Evolutionary conservation across 2,888 invertebrate species (phyloP).

Genomic region (Epiblema foenella): DNA sequence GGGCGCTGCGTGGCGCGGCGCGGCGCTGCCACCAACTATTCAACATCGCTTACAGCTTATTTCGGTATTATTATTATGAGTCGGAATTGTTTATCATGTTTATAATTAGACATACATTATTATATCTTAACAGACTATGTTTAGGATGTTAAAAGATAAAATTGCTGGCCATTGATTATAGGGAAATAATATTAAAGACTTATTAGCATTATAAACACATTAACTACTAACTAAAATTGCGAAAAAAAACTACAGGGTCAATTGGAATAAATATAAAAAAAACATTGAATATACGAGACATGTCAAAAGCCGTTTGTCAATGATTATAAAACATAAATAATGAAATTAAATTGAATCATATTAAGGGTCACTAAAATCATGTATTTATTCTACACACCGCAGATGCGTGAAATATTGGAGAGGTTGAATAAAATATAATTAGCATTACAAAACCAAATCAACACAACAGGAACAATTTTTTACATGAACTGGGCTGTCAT

Average conservation of each 20-base stretch:
- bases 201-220: slow-evolving; percentile 28
- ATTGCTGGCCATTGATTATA: slow-evolving; percentile 69
- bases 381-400: not conserved
- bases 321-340: slow-evolving; percentile 5
- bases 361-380: slow-evolving; percentile 5
- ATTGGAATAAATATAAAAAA: slow-evolving; percentile 9
- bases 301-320: slow-evolving; percentile 5
- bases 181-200: slow-evolving; percentile 46
- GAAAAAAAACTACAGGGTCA: slow-evolving; percentile 29
- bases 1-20: slow-evolving; percentile 19
- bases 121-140: slow-evolving; percentile 59
- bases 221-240: slow-evolving; percentile 19
- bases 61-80: slow-evolving; percentile 50
- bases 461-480: not conserved
- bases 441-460: slow-evolving; percentile 5
- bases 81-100: slow-evolving; percentile 53
- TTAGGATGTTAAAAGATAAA: slow-evolving; percentile 58
- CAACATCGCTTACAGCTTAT: slow-evolving; percentile 49
- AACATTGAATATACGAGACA: slow-evolving; percentile 19
- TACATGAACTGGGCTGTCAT: slow-evolving; percentile 12
- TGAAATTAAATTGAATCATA: slow-evolving; percentile 2
- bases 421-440: not conserved
- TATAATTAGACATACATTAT: slow-evolving; percentile 52
- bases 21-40: slow-evolving; percentile 45
- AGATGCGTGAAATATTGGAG: not conserved